Conservation (phyloP, 1,140 invertebrate genomes). For the Caenorhabditis remanei region DNA sequence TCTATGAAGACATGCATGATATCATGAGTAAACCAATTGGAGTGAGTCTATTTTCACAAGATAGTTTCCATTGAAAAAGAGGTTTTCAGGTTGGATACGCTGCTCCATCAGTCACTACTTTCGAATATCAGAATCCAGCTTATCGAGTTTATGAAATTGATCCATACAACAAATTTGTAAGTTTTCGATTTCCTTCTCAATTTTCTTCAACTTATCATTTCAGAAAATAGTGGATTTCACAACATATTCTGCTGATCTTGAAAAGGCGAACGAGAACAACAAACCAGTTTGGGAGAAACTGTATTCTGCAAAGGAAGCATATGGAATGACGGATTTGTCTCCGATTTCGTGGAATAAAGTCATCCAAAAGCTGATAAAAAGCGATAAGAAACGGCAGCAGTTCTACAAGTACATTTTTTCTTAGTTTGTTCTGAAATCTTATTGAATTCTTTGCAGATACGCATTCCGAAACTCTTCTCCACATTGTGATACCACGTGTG, state of each 20-base stretch:
- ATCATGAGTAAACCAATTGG: conserved; percentile 60
- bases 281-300: conserved; percentile 72
- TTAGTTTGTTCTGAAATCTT: not conserved
- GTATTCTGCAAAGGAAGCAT: conserved; percentile 73
- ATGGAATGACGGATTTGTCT: conserved; percentile 69
- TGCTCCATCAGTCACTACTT: conserved; percentile 76
- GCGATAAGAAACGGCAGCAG: conserved; percentile 38
- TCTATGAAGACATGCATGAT: conserved; percentile 77
- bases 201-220: conserved; percentile 56
- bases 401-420: conserved; percentile 58
- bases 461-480: conserved; percentile 69
- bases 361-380: conserved; percentile 36
- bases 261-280: conserved; percentile 32
- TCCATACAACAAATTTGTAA: conserved; percentile 61
- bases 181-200: not conserved
- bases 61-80: not conserved
- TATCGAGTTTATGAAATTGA: conserved; percentile 75
- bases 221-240: conserved; percentile 72
- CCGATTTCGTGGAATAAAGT: conserved; percentile 70
- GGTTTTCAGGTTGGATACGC: conserved; percentile 67
- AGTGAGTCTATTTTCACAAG: not conserved
- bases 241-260: conserved; percentile 70
- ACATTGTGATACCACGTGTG: conserved; percentile 68
- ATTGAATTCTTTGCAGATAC: conserved; percentile 66
- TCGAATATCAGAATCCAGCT: conserved; percentile 71